Percentiles rank a stretch among this genome's conserved stretches.
These are phyloP conservation scores for Perdita meconis DNA, from an alignment of 2,888 invertebrate genomes.

Conservation along the genomic window DNA sequence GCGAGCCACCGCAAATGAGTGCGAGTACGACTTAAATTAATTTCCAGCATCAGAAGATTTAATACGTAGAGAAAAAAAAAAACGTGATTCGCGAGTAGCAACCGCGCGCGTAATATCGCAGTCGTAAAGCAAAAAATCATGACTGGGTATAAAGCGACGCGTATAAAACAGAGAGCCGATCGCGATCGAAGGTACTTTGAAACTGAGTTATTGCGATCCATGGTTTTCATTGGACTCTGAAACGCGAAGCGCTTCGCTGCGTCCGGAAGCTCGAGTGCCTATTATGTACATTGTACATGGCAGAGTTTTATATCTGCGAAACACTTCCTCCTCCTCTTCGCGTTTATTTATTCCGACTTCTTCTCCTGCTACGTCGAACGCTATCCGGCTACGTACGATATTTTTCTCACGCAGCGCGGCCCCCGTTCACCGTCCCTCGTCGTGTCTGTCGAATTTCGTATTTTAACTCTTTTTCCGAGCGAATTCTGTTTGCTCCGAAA, in stretches of 20 bases:
- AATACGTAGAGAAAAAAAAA: neutral
- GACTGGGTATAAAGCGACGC: conserved; percentile 14
- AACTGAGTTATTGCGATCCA: conserved; percentile 27
- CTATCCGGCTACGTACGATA: neutral
- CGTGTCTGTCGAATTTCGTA: neutral
- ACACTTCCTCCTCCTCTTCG: neutral
- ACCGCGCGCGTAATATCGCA: neutral
- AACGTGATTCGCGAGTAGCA: neutral
- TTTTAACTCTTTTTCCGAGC: neutral
- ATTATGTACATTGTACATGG: too few relatives aligned
- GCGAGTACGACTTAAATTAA: too few relatives aligned
- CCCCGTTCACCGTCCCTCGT: neutral
- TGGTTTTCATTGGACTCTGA: conserved; percentile 13
- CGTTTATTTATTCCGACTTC: neutral
- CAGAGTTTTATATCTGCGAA: conserved; percentile 1
- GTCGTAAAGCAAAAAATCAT: conserved; percentile 34
- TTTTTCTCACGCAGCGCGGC: neutral
- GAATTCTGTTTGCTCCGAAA: neutral
- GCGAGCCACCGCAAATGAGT: too few relatives aligned
- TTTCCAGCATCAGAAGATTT: too few relatives aligned
- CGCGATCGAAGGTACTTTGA: conserved; percentile 26
- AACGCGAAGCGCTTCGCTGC: neutral
- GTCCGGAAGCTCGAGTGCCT: neutral
- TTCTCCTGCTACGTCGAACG: neutral
- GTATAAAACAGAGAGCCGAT: conserved; percentile 30